phyloP scores from a whole-genome alignment of 1,140 invertebrate genomes.

The Cheumatopsyche charites region DNA sequence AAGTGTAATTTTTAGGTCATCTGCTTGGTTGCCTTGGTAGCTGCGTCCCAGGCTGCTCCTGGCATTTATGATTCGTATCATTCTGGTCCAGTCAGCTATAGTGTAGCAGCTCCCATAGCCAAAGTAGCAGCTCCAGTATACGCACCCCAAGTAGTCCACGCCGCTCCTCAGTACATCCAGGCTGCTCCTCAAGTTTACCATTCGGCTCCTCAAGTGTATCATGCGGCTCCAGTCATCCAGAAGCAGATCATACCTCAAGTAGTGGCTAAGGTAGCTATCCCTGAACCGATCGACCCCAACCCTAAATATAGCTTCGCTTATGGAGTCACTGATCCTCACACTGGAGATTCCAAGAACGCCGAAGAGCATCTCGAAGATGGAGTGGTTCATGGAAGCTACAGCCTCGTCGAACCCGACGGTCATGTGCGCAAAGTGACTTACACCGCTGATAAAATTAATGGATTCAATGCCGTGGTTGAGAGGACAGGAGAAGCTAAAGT shows the following conservation, averaged over 20 bases:
- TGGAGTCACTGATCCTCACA: slow-evolving; percentile 72
- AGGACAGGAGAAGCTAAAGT: slow-evolving; percentile 60
- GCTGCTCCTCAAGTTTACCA: slow-evolving; percentile 50
- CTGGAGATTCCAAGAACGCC: slow-evolving; percentile 72
- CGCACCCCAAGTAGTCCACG: slow-evolving; percentile 39
- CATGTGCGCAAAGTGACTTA: slow-evolving; percentile 66
- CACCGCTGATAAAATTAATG: slow-evolving; percentile 62
- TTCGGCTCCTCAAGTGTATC: slow-evolving; percentile 50
- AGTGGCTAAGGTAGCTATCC: slow-evolving; percentile 52
- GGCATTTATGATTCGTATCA: slow-evolving; percentile 22
- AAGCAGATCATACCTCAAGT: slow-evolving; percentile 42
- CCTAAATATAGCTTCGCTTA: slow-evolving; percentile 76
- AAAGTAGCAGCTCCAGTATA: slow-evolving; percentile 34
- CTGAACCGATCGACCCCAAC: slow-evolving; percentile 70
- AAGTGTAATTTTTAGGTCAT: slow-evolving; percentile 35
- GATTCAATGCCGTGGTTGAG: slow-evolving; percentile 63
- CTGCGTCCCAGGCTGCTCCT: slow-evolving; percentile 32
- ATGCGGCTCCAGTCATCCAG: slow-evolving; percentile 51
- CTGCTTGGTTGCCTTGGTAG: slow-evolving; percentile 36
- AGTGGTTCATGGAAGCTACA: slow-evolving; percentile 68
- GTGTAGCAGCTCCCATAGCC: slow-evolving; percentile 37
- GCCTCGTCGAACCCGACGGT: slow-evolving; percentile 69
- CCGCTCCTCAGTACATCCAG: slow-evolving; percentile 47
- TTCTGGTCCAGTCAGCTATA: slow-evolving; percentile 27
- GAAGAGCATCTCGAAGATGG: slow-evolving; percentile 66